These are phyloP conservation scores for Saccostrea cuccullata DNA, from an alignment of 1,140 invertebrate genomes.

Conservation along the genomic window DNA sequence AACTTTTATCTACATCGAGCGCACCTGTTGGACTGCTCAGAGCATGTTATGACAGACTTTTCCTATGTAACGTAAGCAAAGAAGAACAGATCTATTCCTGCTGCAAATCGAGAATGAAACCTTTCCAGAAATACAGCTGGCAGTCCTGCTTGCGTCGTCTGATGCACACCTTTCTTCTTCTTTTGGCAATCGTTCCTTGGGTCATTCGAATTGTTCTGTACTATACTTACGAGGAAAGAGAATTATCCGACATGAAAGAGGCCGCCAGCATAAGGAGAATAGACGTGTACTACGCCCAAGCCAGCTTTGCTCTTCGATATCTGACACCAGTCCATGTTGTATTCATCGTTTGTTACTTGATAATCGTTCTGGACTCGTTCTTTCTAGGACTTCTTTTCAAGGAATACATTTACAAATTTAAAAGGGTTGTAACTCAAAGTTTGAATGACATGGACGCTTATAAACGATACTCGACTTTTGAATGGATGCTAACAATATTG, in stretches of 20 bases:
- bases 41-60: neutral
- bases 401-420: neutral
- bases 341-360: neutral
- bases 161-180: conserved; percentile 3
- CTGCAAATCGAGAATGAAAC: neutral
- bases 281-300: neutral
- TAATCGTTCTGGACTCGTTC: neutral
- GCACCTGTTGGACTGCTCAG: neutral
- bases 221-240: neutral
- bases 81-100: neutral
- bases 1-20: neutral
- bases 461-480: neutral
- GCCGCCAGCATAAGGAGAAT: neutral
- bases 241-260: neutral
- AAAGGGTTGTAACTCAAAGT: neutral
- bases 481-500: neutral
- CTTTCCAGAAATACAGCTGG: neutral
- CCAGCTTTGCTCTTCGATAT: neutral
- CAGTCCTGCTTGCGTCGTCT: neutral
- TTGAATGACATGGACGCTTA: conserved; percentile 9
- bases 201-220: conserved; percentile 1
- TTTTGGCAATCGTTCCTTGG: conserved; percentile 1
- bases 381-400: conserved; percentile 51
- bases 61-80: neutral
- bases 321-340: conserved; percentile 5